Evolutionary conservation across 2,888 invertebrate genomes (phyloP).

Genomic region (Lasioglossum villosulum): DNA sequence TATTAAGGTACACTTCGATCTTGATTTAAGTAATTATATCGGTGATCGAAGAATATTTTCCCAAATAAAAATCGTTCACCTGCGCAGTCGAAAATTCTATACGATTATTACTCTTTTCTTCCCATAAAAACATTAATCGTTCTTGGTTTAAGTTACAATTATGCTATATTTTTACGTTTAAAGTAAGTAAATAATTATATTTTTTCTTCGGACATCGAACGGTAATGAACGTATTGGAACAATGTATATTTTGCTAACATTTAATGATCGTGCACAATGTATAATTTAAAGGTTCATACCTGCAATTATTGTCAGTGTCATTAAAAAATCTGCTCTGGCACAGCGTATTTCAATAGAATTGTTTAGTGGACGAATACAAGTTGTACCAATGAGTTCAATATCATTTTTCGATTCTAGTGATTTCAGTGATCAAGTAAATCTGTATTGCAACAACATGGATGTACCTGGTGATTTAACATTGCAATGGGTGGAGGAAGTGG

Average conservation of each 20-base stretch:
- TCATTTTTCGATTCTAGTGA: conserved; percentile 71
- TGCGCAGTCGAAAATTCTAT: background rate
- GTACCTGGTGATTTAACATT: conserved; percentile 80
- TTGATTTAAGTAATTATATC: background rate
- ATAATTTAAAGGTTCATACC: background rate
- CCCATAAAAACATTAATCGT: background rate
- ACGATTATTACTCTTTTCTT: background rate
- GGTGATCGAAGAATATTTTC: background rate
- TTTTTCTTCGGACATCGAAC: background rate
- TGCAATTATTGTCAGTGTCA: background rate
- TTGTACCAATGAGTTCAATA: conserved; percentile 2
- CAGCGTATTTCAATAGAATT: background rate
- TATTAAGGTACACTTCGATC: conserved; percentile 29
- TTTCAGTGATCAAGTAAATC: conserved; percentile 78
- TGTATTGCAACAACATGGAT: conserved; percentile 75
- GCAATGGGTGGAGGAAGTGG: conserved; percentile 83
- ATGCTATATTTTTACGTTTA: conserved; percentile 1
- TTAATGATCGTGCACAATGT: background rate
- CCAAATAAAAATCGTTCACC: background rate
- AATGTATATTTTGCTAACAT: background rate
- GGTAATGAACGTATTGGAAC: background rate
- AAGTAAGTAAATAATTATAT: background rate
- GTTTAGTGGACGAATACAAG: background rate
- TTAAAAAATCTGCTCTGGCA: background rate
- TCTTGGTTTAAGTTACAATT: conserved; percentile 12